Conservation (phyloP, 2,797 vertebrate species). For the Ispidina picta region DNA sequence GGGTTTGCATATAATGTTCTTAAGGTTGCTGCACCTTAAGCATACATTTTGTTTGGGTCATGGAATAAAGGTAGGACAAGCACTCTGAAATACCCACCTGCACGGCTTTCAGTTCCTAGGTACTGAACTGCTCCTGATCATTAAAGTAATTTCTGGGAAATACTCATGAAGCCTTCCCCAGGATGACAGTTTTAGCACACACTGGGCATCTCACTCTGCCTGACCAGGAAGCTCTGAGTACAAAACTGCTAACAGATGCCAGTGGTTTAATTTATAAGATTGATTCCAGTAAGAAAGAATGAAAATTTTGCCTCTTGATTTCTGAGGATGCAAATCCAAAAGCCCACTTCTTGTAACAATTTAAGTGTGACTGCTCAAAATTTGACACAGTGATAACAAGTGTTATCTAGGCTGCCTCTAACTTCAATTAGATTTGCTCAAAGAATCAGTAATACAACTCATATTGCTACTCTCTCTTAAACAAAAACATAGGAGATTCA, state of each 20-base stretch:
- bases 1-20: neutral
- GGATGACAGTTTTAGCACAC: neutral
- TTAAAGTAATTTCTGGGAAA: neutral
- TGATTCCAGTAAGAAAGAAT: neutral
- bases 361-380: neutral
- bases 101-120: neutral
- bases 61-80: neutral
- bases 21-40: neutral
- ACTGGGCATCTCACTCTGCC: neutral
- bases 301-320: neutral
- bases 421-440: neutral
- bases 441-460: neutral
- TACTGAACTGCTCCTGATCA: neutral
- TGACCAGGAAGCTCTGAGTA: neutral
- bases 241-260: neutral
- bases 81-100: neutral
- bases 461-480: neutral
- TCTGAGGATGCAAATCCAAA: neutral
- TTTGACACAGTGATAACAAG: neutral
- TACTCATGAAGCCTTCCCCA: neutral
- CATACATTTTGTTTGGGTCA: neutral
- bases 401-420: neutral
- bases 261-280: neutral
- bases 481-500: neutral
- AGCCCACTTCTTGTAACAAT: neutral